A percentile compares a stretch with the other conserved stretches of the same genome.
Evolutionary conservation across 2,797 vertebrate genomes (phyloP).

Genomic region (Salmo trutta): DNA sequence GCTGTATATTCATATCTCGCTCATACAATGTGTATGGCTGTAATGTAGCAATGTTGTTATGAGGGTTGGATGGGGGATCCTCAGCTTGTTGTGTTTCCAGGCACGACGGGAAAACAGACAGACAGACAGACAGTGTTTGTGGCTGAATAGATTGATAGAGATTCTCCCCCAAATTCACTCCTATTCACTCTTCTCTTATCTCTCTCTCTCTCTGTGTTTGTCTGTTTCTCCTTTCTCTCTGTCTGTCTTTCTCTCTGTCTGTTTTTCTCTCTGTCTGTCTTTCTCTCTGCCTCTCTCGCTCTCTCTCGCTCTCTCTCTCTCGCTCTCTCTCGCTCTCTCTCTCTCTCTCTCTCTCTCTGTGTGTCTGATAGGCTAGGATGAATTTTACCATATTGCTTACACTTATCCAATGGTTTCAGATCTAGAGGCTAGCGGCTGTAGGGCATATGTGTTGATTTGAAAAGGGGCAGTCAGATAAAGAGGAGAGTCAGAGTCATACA

Average conservation of each 20-base stretch:
- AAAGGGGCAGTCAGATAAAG: background rate
- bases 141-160: background rate
- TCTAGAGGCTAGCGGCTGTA: too few species aligned
- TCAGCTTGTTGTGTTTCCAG: background rate
- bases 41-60: background rate
- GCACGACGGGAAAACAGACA: background rate
- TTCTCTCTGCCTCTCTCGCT: constrained; percentile 6
- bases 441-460: too few species aligned
- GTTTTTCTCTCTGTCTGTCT: constrained; percentile 32
- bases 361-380: too few species aligned
- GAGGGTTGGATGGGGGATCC: background rate
- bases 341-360: background rate
- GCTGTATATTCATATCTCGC: background rate
- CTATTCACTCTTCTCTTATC: background rate
- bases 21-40: background rate
- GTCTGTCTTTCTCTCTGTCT: background rate
- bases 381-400: too few species aligned
- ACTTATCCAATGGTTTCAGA: too few species aligned
- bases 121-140: background rate
- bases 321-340: too few species aligned
- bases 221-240: background rate
- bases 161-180: background rate
- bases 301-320: constrained; percentile 27
- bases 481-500: background rate
- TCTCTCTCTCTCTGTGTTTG: background rate